phyloP scores from a whole-genome alignment of 2,113 vertebrate species.

The Raja brachyura region DNA sequence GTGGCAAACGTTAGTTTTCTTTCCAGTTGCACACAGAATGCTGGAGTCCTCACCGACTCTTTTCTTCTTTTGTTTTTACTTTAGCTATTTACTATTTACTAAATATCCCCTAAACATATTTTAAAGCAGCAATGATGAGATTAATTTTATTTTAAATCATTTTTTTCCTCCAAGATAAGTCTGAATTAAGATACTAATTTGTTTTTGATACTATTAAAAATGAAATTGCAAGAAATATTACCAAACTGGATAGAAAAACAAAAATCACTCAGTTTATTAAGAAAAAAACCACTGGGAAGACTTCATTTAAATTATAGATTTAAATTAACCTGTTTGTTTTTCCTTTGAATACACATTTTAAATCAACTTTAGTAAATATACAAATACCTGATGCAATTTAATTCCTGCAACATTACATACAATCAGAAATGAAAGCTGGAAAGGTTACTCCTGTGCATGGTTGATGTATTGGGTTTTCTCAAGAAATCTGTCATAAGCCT shows the following conservation, averaged over 20 bases:
- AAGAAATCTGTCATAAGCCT: background rate
- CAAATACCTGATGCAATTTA: background rate
- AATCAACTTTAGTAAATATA: background rate
- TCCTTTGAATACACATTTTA: background rate
- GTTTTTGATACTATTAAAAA: background rate
- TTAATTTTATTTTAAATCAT: background rate
- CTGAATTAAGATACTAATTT: background rate
- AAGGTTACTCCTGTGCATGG: background rate
- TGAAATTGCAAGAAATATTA: background rate
- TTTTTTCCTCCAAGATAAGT: background rate
- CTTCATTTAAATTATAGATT: background rate
- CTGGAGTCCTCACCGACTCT: background rate
- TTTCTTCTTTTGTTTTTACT: background rate
- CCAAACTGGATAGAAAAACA: background rate
- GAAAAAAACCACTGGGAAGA: background rate
- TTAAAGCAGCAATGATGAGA: background rate
- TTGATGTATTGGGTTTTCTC: background rate
- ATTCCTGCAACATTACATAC: background rate
- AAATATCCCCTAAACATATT: background rate
- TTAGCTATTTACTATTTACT: no score
- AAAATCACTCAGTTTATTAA: background rate
- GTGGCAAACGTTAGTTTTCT: background rate
- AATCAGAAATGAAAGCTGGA: background rate
- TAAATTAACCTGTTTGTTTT: background rate
- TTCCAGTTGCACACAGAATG: background rate